Evolutionary conservation across 2,888 invertebrate species (phyloP), one percentile per base, ranked within the genome.

Genomic region (Aphidoletes aphidimyza): DNA sequence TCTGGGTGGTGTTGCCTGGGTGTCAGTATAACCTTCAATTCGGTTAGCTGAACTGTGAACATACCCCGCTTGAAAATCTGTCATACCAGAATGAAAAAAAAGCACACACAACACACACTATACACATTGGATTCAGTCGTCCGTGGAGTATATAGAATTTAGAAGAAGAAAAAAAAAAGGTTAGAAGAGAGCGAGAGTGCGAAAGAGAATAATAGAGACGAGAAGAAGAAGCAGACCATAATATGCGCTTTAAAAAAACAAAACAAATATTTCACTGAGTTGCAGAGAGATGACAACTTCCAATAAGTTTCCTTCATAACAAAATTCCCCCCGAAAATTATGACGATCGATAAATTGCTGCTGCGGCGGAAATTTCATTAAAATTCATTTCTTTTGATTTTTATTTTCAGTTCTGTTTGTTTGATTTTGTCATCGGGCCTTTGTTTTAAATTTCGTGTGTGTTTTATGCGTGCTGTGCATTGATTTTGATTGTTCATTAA

Each of bases 211-310:
- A n/a, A n/a, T n/a, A n/a, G n/a, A n/a, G n/a, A n/a, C n/a, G n/a
- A n/a, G n/a, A n/a, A n/a, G n/a, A 81, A 37, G 5, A 5, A 81
- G 22, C 19, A 81, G 81, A 81, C n/a, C 36, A 81, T 22, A 81
- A 81, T 81, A 81, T 81, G 81, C 81, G 81, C 81, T 81, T 78
- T 37, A 81, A 81, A 81, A n/a, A 81, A 81, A 37, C 81, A 81
- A 81, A 81, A 81, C 81, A 81, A 81, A 37, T n/a, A n/a, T 37
- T 81, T 81, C 81, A 37, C 81, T 81, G n/a, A n/a, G n/a, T 37
- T 37, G 81, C n/a, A n/a, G n/a, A n/a, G 37, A 81, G 37, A 81
- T 81, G 81, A 81, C 81, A 37, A 81, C 22, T 81, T 81, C 37
- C 81, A 37, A 81, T 36, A 37, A 81, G 69, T 81, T 81, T 81